Evolutionary conservation across 2,113 vertebrate species (phyloP).

Genomic region (Uria aalge): DNA sequence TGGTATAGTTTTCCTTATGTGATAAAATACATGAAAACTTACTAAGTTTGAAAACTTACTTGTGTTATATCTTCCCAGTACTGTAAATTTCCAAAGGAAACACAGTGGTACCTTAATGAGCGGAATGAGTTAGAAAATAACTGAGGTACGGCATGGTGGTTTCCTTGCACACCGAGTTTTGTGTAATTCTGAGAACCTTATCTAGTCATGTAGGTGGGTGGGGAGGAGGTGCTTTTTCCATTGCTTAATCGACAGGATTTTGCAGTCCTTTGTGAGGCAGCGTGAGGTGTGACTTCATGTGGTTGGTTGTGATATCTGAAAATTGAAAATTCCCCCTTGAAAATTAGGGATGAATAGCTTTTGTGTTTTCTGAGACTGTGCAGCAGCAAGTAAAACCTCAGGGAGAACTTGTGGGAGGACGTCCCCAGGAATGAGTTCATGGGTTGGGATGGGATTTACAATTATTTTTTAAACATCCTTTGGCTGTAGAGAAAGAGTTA

Average conservation of each 20-base stretch:
- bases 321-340: not conserved
- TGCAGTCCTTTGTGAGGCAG: not conserved
- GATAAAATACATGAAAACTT: not conserved
- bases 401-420: not conserved
- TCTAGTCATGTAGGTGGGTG: conserved; percentile 5
- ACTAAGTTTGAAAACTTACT: not conserved
- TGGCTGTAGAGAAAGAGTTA: not conserved
- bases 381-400: not conserved
- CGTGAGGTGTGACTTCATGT: not conserved
- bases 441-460: not conserved
- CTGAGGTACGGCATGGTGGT: not conserved
- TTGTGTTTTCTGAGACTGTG: not conserved
- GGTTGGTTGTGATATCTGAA: not conserved
- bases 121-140: conserved; percentile 22
- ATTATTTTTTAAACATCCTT: not conserved
- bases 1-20: not conserved
- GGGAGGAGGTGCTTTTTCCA: conserved; percentile 46
- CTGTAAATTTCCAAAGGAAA: conserved; percentile 56
- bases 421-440: not conserved
- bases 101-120: not conserved
- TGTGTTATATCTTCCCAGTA: not conserved
- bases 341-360: not conserved
- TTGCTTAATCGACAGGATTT: not conserved
- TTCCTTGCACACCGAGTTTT: conserved; percentile 24
- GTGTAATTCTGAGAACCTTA: conserved; percentile 54